Evolutionary conservation across 2,888 invertebrate genomes (phyloP).

Genomic region (Parnassius glacialis): DNA sequence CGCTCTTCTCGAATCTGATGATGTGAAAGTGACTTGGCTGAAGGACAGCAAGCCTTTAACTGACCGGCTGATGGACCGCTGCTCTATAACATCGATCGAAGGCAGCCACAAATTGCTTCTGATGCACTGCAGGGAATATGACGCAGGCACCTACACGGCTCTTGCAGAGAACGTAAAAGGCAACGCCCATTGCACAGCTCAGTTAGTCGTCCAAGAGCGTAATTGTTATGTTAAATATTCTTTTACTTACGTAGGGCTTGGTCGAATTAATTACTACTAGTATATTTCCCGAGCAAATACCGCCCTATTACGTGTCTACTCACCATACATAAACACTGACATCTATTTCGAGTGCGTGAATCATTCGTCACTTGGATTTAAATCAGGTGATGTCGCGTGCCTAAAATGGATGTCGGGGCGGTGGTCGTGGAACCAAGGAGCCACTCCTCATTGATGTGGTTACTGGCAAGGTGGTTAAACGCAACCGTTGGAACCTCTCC

Average conservation of each 20-base stretch:
- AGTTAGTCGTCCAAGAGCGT: constrained; percentile 92
- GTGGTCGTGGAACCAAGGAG: no score
- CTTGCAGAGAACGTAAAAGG: constrained; percentile 91
- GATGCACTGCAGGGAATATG: constrained; percentile 87
- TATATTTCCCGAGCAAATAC: no score
- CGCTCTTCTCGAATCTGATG: constrained; percentile 82
- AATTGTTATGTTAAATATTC: constrained; percentile 55
- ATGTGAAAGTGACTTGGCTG: constrained; percentile 88
- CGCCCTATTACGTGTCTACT: no score
- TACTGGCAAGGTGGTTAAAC: no score
- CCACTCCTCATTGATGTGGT: no score
- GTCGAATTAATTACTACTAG: constrained; percentile 22
- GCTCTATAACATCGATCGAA: constrained; percentile 80
- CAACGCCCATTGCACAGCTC: constrained; percentile 91
- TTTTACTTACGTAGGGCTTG: constrained; percentile 27
- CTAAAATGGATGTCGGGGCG: no score
- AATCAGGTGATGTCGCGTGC: no score
- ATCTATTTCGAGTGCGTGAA: no score
- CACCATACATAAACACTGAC: no score
- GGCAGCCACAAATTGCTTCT: constrained; percentile 86
- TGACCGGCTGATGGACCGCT: constrained; percentile 87
- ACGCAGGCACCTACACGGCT: constrained; percentile 95
- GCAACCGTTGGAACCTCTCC: no score
- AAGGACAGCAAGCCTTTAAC: constrained; percentile 92
- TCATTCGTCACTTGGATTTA: no score